phyloP scores from a whole-genome alignment of 2,113 vertebrate genomes.

The Lampris megalopsis region DNA sequence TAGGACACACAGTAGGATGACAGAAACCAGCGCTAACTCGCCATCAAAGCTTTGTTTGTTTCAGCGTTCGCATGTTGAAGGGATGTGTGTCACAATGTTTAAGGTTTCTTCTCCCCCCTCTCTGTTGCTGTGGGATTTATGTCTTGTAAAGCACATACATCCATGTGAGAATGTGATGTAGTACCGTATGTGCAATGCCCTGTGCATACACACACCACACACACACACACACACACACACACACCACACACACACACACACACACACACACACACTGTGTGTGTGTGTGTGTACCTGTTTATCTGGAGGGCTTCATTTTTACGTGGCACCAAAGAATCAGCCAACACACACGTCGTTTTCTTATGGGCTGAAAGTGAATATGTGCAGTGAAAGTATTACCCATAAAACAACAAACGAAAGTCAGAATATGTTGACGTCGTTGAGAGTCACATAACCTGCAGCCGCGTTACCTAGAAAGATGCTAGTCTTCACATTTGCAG shows the following conservation, averaged over 20 bases:
- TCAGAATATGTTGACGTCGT: no score
- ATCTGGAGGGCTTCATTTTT: slow-evolving; percentile 2
- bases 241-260: no score
- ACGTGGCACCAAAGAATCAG: slow-evolving; percentile 6
- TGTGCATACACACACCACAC: no score
- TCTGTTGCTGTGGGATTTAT: not conserved
- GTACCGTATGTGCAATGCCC: not conserved
- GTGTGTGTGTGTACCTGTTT: slow-evolving; percentile 23
- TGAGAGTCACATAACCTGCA: not conserved
- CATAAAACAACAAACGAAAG: not conserved
- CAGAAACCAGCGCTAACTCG: slow-evolving; percentile 31
- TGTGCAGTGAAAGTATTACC: not conserved
- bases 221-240: no score
- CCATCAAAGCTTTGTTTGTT: slow-evolving; percentile 51
- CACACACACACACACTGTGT: not conserved
- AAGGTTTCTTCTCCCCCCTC: slow-evolving; percentile 1
- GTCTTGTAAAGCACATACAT: not conserved
- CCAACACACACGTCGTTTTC: not conserved
- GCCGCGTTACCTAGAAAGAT: not conserved
- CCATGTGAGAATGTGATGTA: not conserved
- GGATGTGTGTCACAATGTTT: slow-evolving; percentile 29
- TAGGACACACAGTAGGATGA: slow-evolving; percentile 39
- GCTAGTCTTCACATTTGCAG: slow-evolving; percentile 1
- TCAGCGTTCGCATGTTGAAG: slow-evolving; percentile 41
- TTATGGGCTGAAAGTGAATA: not conserved